Percentiles rank a stretch among this genome's conserved stretches.
phyloP scores from a whole-genome alignment of 1,140 invertebrate species.

The Brachionus asplanchnoidis region DNA sequence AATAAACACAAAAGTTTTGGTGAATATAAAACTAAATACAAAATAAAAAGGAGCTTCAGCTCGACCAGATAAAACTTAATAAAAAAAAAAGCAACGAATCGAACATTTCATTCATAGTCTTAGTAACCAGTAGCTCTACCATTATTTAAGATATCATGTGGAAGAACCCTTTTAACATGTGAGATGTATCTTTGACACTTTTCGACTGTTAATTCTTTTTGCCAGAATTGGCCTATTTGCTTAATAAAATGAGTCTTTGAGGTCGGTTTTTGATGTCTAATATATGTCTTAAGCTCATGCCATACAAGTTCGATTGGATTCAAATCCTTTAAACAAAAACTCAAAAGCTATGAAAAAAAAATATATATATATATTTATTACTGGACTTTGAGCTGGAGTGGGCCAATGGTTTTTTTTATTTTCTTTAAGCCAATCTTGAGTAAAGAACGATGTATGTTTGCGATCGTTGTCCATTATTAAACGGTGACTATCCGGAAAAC shows the following conservation, averaged over 20 bases:
- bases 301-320: constrained; percentile 24
- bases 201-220: neutral
- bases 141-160: constrained; percentile 3
- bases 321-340: neutral
- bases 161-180: neutral
- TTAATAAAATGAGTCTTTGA: neutral
- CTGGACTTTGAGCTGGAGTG: neutral
- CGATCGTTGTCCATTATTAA: neutral
- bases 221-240: neutral
- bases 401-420: neutral
- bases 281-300: neutral
- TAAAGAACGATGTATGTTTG: neutral
- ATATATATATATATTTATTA: neutral
- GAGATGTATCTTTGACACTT: neutral
- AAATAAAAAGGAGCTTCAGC: neutral
- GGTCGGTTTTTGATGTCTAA: neutral
- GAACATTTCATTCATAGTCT: neutral
- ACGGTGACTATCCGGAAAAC: neutral
- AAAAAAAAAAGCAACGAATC: neutral
- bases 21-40: neutral
- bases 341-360: neutral
- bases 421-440: neutral
- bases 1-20: neutral
- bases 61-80: neutral
- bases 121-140: neutral